phyloP scores from a whole-genome alignment of 2,888 invertebrate species.

The Chloroclystis v-ata region DNA sequence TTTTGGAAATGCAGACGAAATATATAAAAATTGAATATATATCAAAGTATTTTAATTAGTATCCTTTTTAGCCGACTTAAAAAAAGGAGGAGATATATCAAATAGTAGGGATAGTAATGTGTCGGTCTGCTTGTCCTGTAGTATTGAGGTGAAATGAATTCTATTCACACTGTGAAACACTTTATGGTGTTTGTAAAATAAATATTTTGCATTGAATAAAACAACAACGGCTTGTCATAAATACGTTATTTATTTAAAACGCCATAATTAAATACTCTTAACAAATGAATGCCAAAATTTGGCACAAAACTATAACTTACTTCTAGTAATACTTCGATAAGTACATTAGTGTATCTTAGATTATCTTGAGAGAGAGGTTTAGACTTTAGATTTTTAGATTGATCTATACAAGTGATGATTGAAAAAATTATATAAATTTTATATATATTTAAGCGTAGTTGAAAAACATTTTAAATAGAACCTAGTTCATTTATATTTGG shows the following conservation, averaged over 20 bases:
- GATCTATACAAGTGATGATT: conserved; percentile 2
- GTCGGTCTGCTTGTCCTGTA: too few relatives aligned
- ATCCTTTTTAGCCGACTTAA: too few relatives aligned
- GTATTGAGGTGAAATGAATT: too few relatives aligned
- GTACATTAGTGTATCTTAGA: conserved; percentile 36
- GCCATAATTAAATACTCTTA: conserved; percentile 62
- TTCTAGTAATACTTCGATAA: conserved; percentile 60
- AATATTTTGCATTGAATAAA: conserved; percentile 12
- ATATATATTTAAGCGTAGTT: background rate
- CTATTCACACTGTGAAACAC: too few relatives aligned
- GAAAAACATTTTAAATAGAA: too few relatives aligned
- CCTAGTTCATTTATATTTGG: too few relatives aligned
- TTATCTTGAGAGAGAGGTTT: conserved; percentile 61
- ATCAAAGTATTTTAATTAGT: too few relatives aligned
- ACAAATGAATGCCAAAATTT: conserved; percentile 66
- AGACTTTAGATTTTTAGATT: conserved; percentile 28
- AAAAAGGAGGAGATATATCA: too few relatives aligned
- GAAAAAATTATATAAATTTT: background rate
- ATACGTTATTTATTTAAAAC: conserved; percentile 74
- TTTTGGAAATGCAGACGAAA: too few relatives aligned
- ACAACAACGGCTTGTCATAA: conserved; percentile 61
- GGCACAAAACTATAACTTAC: conserved; percentile 65
- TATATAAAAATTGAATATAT: too few relatives aligned
- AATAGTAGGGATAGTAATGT: too few relatives aligned
- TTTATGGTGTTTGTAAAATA: too few relatives aligned